Evolutionary conservation across 2,888 invertebrate genomes (phyloP).

Genomic region (Pheosia gnoma): DNA sequence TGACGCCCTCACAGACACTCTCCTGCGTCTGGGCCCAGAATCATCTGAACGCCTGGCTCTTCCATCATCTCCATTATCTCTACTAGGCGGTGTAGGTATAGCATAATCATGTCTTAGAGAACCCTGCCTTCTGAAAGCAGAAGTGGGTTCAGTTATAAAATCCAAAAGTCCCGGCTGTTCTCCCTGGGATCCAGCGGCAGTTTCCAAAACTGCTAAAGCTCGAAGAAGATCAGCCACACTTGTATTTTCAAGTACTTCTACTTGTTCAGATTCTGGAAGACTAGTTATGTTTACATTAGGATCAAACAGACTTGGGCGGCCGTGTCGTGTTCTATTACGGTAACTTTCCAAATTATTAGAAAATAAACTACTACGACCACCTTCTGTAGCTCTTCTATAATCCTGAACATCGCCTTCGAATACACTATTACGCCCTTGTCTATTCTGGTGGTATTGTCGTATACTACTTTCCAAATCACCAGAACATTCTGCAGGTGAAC

Average conservation of each 20-base stretch:
- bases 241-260: conserved; percentile 90
- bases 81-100: conserved; percentile 51
- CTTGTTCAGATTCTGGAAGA: conserved; percentile 75
- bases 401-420: conserved; percentile 58
- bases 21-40: conserved; percentile 64
- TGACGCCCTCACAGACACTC: conserved; percentile 72
- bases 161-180: conserved; percentile 59
- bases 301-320: conserved; percentile 76
- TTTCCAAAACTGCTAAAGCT: conserved; percentile 88
- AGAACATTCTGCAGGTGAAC: conserved; percentile 54
- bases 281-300: conserved; percentile 70
- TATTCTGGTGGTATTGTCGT: conserved; percentile 66
- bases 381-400: conserved; percentile 20
- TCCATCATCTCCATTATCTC: conserved; percentile 55
- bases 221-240: conserved; percentile 92
- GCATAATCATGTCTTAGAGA: conserved; percentile 68
- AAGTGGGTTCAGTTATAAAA: conserved; percentile 44
- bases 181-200: conserved; percentile 48
- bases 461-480: conserved; percentile 73
- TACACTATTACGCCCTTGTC: conserved; percentile 59
- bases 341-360: conserved; percentile 69
- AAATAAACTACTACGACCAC: no score
- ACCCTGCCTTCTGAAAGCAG: conserved; percentile 53
- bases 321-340: conserved; percentile 68
- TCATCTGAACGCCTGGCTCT: conserved; percentile 33